Percentiles rank a stretch among this genome's conserved stretches.
Evolutionary conservation across 2,797 vertebrate species (phyloP).

Genomic region (Nasua narica): DNA sequence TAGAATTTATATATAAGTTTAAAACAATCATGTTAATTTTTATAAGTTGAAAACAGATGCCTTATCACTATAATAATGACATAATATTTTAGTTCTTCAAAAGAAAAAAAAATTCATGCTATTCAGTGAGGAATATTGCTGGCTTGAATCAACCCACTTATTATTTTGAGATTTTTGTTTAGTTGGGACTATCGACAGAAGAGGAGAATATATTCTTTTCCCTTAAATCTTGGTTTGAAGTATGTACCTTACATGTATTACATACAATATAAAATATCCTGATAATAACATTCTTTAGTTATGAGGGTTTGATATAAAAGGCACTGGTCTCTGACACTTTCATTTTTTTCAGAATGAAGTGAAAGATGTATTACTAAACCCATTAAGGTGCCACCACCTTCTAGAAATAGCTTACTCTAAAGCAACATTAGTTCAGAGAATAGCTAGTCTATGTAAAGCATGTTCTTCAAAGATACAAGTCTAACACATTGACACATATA

Average conservation of each 20-base stretch:
- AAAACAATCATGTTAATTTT: slow-evolving; percentile 26
- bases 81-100: not conserved
- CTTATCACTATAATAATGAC: slow-evolving; percentile 5
- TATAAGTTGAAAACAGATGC: not conserved
- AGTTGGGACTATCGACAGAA: not conserved
- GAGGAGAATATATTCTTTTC: not conserved
- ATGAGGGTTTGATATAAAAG: not conserved
- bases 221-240: not conserved
- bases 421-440: slow-evolving; percentile 2
- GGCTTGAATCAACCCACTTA: not conserved
- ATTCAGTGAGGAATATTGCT: not conserved
- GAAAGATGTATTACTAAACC: slow-evolving; percentile 1
- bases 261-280: not conserved
- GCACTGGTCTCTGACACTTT: not conserved
- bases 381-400: not conserved
- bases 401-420: slow-evolving; percentile 53
- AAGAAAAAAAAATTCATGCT: not conserved
- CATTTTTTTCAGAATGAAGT: slow-evolving; percentile 22
- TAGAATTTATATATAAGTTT: slow-evolving; percentile 26
- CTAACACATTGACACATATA: slow-evolving; percentile 73
- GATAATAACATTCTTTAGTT: not conserved
- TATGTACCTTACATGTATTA: not conserved
- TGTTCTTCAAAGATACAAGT: slow-evolving; percentile 61
- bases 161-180: slow-evolving; percentile 16
- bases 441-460: slow-evolving; percentile 8